Evolutionary conservation across 2,113 vertebrate species (phyloP).

Genomic region (Ptilorrhoa leucosticta): DNA sequence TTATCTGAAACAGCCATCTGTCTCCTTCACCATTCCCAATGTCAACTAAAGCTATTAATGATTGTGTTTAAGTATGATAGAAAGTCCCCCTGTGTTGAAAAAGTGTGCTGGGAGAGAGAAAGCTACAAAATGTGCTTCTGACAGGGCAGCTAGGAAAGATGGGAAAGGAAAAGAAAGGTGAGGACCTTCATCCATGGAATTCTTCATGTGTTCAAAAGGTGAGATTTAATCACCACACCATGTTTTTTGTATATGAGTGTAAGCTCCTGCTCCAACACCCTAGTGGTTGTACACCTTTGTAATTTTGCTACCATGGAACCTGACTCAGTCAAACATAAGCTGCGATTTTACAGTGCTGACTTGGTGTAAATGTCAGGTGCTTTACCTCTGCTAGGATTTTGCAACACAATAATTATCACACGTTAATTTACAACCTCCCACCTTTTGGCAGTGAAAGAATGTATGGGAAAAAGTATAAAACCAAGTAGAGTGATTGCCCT

Average conservation of each 20-base stretch:
- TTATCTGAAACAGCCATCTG: neutral
- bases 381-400: slow-evolving; percentile 4
- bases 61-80: neutral
- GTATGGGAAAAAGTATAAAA: neutral
- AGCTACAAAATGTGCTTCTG: neutral
- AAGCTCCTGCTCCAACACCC: neutral
- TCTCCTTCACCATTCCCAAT: neutral
- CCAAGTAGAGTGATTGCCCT: neutral
- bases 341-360: neutral
- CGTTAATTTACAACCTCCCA: neutral
- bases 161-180: neutral
- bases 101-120: neutral
- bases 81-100: neutral
- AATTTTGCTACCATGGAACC: neutral
- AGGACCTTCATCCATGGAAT: neutral
- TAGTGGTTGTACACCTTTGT: neutral
- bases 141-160: neutral
- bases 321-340: neutral
- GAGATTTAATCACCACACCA: neutral
- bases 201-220: neutral
- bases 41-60: neutral
- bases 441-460: neutral
- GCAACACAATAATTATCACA: neutral
- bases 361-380: neutral
- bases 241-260: neutral